Conservation (phyloP, 1,140 invertebrate genomes). For the Nymphalis io region DNA sequence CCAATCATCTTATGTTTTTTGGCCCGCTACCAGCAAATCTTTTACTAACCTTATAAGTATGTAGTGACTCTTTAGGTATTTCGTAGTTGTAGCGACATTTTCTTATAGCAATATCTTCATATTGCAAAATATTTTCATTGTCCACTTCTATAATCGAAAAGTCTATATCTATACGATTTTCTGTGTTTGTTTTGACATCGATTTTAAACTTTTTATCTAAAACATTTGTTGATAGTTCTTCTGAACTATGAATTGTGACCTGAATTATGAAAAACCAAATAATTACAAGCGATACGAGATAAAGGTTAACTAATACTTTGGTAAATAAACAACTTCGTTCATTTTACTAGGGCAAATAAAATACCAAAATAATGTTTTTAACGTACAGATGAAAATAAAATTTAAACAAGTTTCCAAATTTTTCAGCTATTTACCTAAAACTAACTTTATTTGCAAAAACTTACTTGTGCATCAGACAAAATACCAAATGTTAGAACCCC, state of each 20-base stretch:
- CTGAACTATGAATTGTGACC: conserved; percentile 52
- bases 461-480: conserved; percentile 62
- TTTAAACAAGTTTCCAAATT: too few species aligned
- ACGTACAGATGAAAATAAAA: too few species aligned
- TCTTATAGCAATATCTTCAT: conserved; percentile 63
- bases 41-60: conserved; percentile 51
- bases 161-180: conserved; percentile 38
- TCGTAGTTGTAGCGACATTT: conserved; percentile 79
- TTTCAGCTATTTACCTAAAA: too few species aligned
- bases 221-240: conserved; percentile 51
- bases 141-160: conserved; percentile 77
- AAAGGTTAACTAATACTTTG: too few species aligned
- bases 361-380: too few species aligned
- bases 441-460: neutral
- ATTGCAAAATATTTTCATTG: conserved; percentile 72
- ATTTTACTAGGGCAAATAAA: too few species aligned
- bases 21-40: neutral
- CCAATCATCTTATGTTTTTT: neutral
- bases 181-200: conserved; percentile 26
- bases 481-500: conserved; percentile 72
- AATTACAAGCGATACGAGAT: neutral
- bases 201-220: conserved; percentile 49
- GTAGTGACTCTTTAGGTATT: conserved; percentile 53
- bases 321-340: too few species aligned
- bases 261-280: conserved; percentile 51